phyloP scores from a whole-genome alignment of 2,888 invertebrate species.

The Chaetogeoica ovagalla region DNA sequence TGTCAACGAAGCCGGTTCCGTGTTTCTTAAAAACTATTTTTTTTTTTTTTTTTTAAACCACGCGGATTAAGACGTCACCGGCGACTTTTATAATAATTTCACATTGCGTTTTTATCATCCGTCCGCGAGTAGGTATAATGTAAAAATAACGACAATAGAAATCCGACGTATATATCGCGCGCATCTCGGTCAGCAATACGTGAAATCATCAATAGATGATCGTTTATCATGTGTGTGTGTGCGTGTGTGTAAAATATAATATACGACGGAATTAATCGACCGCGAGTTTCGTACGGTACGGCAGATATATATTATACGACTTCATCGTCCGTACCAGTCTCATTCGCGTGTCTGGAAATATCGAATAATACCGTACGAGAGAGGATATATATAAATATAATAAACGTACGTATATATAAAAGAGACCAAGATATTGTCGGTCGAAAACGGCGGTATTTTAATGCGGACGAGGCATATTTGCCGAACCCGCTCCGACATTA shows the following conservation, averaged over 20 bases:
- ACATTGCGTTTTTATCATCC: background rate
- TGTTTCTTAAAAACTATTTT: slow-evolving; percentile 5
- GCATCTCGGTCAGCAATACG: slow-evolving; percentile 9
- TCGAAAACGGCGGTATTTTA: slow-evolving; percentile 43
- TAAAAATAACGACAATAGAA: background rate
- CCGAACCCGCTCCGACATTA: slow-evolving; percentile 28
- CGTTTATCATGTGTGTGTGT: background rate
- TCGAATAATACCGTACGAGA: slow-evolving; percentile 24
- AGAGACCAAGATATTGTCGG: slow-evolving; percentile 12
- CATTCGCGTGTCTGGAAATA: slow-evolving; percentile 15
- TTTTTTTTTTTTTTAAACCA: too few relatives aligned
- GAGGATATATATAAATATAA: background rate
- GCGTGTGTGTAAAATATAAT: background rate
- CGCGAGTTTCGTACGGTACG: slow-evolving; percentile 5
- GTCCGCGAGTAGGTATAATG: background rate
- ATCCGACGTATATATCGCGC: background rate
- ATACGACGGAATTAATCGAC: slow-evolving; percentile 28
- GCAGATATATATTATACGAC: background rate
- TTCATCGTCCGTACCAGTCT: background rate
- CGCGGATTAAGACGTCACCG: background rate
- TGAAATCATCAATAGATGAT: background rate
- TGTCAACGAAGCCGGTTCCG: background rate
- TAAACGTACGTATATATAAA: too few relatives aligned
- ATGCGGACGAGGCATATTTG: slow-evolving; percentile 48
- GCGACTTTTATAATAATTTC: too few relatives aligned